A percentile compares a stretch with the other conserved stretches of the same genome.
Evolutionary conservation across 1,140 invertebrate species (phyloP).

Genomic region (Melanaphis sacchari): DNA sequence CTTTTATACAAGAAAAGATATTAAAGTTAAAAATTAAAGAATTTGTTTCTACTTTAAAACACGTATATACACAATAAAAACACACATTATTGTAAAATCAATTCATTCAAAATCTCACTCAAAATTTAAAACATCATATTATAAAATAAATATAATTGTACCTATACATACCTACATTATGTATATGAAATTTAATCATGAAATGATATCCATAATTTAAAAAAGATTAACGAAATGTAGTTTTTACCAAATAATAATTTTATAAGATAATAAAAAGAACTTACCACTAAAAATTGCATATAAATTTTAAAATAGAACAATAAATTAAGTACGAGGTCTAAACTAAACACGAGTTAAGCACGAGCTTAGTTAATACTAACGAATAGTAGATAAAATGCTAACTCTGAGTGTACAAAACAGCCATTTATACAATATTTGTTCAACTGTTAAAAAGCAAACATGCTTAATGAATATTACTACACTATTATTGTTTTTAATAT

Average conservation of each 20-base stretch:
- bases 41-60: no score
- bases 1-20: no score
- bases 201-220: no score
- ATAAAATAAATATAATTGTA: neutral
- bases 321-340: neutral
- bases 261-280: slow-evolving; percentile 1
- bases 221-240: neutral
- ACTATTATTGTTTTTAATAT: slow-evolving; percentile 21
- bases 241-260: neutral
- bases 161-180: neutral
- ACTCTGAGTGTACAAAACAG: neutral
- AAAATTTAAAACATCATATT: neutral
- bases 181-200: neutral
- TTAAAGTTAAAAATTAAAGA: no score
- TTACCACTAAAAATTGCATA: slow-evolving; percentile 33
- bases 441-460: slow-evolving; percentile 26
- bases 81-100: neutral
- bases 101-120: neutral
- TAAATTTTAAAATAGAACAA: neutral
- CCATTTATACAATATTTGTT: slow-evolving; percentile 18
- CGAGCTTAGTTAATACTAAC: neutral
- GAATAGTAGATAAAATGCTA: slow-evolving; percentile 13
- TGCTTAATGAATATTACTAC: neutral
- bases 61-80: neutral
- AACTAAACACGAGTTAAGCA: neutral